phyloP scores from a whole-genome alignment of 2,888 invertebrate species.

The Cataglyphis altisquamis region DNA sequence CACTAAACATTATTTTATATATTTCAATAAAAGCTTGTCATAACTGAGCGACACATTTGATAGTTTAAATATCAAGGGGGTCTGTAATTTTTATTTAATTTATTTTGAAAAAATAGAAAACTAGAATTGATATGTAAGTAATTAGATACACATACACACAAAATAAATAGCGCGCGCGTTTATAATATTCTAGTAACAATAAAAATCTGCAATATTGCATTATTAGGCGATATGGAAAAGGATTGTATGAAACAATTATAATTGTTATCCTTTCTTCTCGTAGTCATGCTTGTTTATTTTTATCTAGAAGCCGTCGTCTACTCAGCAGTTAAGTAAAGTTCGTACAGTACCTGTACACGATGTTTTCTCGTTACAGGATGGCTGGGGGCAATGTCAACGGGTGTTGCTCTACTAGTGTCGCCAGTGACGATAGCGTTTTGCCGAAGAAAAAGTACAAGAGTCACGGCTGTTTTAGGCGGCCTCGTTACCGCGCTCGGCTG shows the following conservation, averaged over 20 bases:
- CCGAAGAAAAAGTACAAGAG: slow-evolving; percentile 94
- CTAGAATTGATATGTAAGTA: no score
- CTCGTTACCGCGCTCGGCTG: slow-evolving; percentile 94
- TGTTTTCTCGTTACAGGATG: slow-evolving; percentile 90
- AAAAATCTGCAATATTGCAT: slow-evolving; percentile 9
- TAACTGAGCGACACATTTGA: no score
- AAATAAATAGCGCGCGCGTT: no score
- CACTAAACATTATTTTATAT: no score
- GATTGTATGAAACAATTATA: slow-evolving; percentile 3
- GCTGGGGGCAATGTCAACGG: slow-evolving; percentile 93
- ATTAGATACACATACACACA: no score
- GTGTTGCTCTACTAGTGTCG: slow-evolving; percentile 92
- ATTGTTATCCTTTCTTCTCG: not conserved
- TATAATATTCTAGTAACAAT: not conserved
- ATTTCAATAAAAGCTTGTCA: no score
- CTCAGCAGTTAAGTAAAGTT: slow-evolving; percentile 5
- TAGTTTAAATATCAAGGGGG: no score
- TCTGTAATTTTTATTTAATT: no score
- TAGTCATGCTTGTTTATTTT: not conserved
- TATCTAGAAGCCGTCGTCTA: not conserved
- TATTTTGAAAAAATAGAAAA: no score
- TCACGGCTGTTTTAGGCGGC: slow-evolving; percentile 95
- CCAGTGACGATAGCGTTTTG: slow-evolving; percentile 95
- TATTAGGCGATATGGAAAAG: not conserved
- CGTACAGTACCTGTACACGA: not conserved